Evolutionary conservation across 1,140 invertebrate genomes (phyloP), one percentile per base, ranked within the genome.

Genomic region (Lasaia peninsularis): DNA sequence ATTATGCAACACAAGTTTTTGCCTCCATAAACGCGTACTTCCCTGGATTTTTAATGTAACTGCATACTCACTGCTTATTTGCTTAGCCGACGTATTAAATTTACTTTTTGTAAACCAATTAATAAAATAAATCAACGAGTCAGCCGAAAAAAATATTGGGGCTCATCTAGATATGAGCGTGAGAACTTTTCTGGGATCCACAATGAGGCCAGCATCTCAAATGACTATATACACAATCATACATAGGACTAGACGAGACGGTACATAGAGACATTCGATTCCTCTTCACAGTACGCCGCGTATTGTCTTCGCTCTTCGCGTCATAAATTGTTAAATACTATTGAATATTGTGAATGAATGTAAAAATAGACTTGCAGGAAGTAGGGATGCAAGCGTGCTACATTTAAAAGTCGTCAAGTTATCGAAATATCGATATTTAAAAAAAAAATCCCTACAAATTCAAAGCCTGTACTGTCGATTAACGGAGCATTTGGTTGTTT

Each of bases 101-200:
- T n/a, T n/a, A n/a, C n/a, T n/a, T n/a, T n/a, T n/a, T n/a, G n/a
- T n/a, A n/a, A n/a, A n/a, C n/a, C 2, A 40, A 40, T 8, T 9
- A 16, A 14, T 14, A 14, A 35, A 12, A 35, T 35, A 5, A 35
- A n/a, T 35, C 11, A 12, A n/a, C 4, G 34, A 2, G 5, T 10
- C 12, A 14, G 2, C 11, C 6, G 34, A 44, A 35, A 62, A 63
- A 63, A 58, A 28, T 52, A 63, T 7, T 52, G 34, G 12, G 62
- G 18, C 78, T 48, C 52, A 68, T 80, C 75, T 52, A 78, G 70
- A 2, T n/a, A 6, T 16, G 16, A 73, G 51, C 72, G 76, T 79
- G 78, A 71, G 78, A 81, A 79, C 65, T 70, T 55, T 71, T 71
- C 73, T 63, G 32, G 69, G 62, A 72, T 81, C 79, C 24, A 48